Evolutionary conservation across 2,797 vertebrate species (phyloP).

Genomic region (Glyptemys insculpta): DNA sequence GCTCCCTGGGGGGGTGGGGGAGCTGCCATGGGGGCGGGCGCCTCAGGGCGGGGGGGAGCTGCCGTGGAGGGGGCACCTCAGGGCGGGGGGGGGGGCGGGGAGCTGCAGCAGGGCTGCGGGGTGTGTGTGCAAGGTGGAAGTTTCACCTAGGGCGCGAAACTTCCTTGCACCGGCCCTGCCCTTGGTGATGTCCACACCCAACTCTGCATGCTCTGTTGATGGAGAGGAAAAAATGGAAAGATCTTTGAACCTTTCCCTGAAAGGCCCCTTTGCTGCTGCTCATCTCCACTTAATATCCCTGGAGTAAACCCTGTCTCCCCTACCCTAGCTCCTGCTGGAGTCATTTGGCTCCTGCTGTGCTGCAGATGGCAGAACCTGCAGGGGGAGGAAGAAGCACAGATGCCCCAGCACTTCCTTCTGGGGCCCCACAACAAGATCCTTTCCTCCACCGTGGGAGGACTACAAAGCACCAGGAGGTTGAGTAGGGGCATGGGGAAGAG

Average conservation of each 20-base stretch:
- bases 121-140: too few relatives aligned
- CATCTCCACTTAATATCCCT: neutral
- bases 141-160: too few relatives aligned
- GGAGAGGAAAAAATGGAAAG: neutral
- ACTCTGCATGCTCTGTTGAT: neutral
- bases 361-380: neutral
- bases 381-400: neutral
- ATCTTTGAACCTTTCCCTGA: neutral
- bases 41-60: too few relatives aligned
- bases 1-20: too few relatives aligned
- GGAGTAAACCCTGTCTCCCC: neutral
- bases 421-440: rapidly evolving
- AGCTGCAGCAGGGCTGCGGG: too few relatives aligned
- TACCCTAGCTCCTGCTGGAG: neutral
- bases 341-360: neutral
- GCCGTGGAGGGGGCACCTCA: too few relatives aligned
- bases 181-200: neutral
- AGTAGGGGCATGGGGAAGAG: neutral
- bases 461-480: neutral
- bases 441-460: neutral
- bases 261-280: neutral
- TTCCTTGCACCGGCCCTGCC: too few relatives aligned
- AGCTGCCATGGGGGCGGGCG: too few relatives aligned
- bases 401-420: neutral
- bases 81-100: too few relatives aligned